Percentiles rank a stretch among this genome's conserved stretches.
Evolutionary conservation across 2,113 vertebrate genomes (phyloP).

Genomic region (Kryptolebias marmoratus): DNA sequence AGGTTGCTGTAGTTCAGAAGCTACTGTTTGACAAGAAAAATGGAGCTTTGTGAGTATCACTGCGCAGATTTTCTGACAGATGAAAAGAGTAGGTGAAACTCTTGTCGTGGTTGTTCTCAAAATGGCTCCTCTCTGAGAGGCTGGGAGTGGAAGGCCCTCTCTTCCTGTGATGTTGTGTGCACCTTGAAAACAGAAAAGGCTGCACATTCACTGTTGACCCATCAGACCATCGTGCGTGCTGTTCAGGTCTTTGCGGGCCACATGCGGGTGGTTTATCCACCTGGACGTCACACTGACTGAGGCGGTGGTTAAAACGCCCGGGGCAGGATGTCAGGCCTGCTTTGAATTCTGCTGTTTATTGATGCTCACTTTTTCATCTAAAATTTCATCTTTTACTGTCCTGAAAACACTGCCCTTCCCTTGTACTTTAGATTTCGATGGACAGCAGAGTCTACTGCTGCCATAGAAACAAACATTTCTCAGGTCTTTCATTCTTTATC

Average conservation of each 20-base stretch:
- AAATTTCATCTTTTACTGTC: background rate
- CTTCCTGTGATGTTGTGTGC: too few species aligned
- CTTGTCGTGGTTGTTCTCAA: too few species aligned
- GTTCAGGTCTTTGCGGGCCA: background rate
- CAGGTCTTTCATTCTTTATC: too few species aligned
- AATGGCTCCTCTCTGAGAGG: too few species aligned
- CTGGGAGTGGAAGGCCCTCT: too few species aligned
- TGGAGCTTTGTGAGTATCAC: too few species aligned
- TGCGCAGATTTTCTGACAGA: too few species aligned
- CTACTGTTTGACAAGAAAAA: too few species aligned
- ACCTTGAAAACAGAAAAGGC: background rate
- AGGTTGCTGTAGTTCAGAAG: too few species aligned
- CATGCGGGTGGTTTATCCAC: background rate
- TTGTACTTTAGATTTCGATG: background rate
- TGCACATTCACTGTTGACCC: background rate
- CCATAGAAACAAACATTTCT: too few species aligned
- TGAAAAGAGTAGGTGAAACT: too few species aligned
- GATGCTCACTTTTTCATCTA: background rate
- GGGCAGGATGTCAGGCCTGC: background rate
- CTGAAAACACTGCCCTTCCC: background rate
- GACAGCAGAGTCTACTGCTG: background rate
- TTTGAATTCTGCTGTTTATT: background rate
- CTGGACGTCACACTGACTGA: background rate
- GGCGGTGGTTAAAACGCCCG: background rate
- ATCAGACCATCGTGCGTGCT: background rate